Evolutionary conservation across 1,140 invertebrate genomes (phyloP).

Genomic region (Cyclina sinensis): DNA sequence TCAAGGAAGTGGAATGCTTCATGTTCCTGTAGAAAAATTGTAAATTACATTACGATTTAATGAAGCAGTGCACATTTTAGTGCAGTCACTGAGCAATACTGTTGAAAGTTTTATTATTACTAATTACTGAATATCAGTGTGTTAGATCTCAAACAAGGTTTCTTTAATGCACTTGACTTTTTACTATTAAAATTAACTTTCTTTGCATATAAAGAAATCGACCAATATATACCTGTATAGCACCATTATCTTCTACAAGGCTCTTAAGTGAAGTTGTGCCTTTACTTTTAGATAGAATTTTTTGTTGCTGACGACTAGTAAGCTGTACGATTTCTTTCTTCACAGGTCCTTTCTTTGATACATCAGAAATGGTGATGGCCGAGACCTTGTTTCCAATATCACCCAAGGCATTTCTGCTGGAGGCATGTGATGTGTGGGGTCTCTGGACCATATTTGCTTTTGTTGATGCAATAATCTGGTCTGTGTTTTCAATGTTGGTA

Average conservation of each 20-base stretch:
- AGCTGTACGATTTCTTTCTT: conserved; percentile 81
- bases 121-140: too few relatives aligned
- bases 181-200: too few relatives aligned
- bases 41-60: not conserved
- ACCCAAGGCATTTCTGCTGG: conserved; percentile 78
- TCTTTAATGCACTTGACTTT: too few relatives aligned
- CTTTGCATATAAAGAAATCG: too few relatives aligned
- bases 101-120: too few relatives aligned
- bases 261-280: conserved; percentile 70
- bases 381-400: conserved; percentile 85
- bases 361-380: conserved; percentile 78
- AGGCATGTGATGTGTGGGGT: conserved; percentile 63
- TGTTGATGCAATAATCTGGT: conserved; percentile 54
- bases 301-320: conserved; percentile 65
- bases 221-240: conserved; percentile 39
- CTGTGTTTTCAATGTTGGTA: conserved; percentile 70
- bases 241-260: conserved; percentile 50
- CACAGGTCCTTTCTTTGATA: conserved; percentile 74
- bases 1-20: conserved; percentile 64
- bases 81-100: too few relatives aligned
- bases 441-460: conserved; percentile 65
- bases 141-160: too few relatives aligned
- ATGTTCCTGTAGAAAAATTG: conserved; percentile 22
- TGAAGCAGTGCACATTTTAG: too few relatives aligned
- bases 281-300: conserved; percentile 73